These are phyloP conservation scores for Platorchestia sp. DNA, from an alignment of 1,140 invertebrate genomes.

Conservation along the genomic window DNA sequence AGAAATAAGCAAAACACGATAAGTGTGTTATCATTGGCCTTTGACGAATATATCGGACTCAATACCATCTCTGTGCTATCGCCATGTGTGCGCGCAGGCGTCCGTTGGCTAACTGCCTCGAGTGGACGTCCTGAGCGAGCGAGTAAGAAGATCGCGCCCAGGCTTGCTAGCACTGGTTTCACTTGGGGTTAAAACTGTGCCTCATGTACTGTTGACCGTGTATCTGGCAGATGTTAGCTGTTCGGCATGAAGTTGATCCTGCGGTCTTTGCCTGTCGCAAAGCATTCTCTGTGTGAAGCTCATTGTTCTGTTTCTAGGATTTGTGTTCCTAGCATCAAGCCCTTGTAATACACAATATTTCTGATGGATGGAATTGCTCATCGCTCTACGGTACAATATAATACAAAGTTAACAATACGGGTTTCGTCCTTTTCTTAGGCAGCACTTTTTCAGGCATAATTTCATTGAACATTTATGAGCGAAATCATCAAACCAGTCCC, in stretches of 20 bases:
- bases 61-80: slow-evolving; percentile 27
- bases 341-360: not conserved
- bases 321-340: not conserved
- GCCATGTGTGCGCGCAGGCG: not conserved
- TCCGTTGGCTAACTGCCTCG: not conserved
- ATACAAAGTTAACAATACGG: not conserved
- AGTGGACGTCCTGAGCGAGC: not conserved
- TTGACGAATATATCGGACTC: not conserved
- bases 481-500: not conserved
- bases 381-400: not conserved
- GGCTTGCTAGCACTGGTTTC: not conserved
- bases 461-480: too few species aligned
- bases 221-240: not conserved
- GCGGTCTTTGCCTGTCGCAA: not conserved
- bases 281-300: not conserved
- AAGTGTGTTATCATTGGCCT: slow-evolving; percentile 40
- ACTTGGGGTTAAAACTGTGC: not conserved
- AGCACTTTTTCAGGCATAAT: too few species aligned
- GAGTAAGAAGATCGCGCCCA: not conserved
- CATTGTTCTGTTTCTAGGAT: not conserved
- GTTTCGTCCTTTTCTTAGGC: not conserved
- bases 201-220: not conserved
- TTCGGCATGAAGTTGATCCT: not conserved
- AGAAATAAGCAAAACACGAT: slow-evolving; percentile 41
- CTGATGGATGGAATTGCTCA: not conserved